Conservation (phyloP, 2,797 vertebrate species). For the Parauchenoglanis ngamensis region DNA sequence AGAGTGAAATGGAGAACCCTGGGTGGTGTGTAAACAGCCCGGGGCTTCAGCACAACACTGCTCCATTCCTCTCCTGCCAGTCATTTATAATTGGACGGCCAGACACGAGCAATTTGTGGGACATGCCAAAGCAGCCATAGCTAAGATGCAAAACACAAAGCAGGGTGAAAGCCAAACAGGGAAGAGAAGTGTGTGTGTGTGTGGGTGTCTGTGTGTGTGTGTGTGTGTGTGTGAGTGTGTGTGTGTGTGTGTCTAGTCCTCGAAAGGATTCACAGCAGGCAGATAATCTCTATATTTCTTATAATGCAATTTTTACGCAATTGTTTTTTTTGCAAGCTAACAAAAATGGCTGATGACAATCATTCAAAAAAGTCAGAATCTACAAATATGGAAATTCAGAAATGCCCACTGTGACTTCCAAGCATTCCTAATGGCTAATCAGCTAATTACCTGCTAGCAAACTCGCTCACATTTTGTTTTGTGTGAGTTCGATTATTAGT, state of each 20-base stretch:
- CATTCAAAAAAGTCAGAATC: not conserved
- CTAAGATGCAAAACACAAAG: conserved; percentile 42
- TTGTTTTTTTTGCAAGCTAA: not conserved
- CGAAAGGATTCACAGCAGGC: not conserved
- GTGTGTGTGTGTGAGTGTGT: not conserved
- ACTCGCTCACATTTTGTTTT: not conserved
- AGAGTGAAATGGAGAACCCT: conserved; percentile 57
- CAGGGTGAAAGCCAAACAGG: conserved; percentile 9
- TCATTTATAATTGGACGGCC: conserved; percentile 75
- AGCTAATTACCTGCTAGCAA: not conserved
- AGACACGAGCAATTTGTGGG: conserved; percentile 65
- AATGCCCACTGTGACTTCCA: not conserved
- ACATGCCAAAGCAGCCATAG: conserved; percentile 56
- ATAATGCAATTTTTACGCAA: not conserved
- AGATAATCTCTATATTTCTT: not conserved
- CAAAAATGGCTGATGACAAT: not conserved
- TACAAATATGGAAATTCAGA: not conserved
- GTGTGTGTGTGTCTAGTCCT: not conserved
- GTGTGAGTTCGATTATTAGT: not conserved
- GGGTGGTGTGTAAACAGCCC: conserved; percentile 69
- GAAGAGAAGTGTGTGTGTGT: not conserved
- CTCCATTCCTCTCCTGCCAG: conserved; percentile 68
- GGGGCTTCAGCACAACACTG: conserved; percentile 58
- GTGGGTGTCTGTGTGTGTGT: not conserved
- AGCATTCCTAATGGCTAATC: not conserved